A percentile compares a stretch with the other conserved stretches of the same genome.
phyloP scores from a whole-genome alignment of 2,888 invertebrate genomes.

The Plutella xylostella region DNA sequence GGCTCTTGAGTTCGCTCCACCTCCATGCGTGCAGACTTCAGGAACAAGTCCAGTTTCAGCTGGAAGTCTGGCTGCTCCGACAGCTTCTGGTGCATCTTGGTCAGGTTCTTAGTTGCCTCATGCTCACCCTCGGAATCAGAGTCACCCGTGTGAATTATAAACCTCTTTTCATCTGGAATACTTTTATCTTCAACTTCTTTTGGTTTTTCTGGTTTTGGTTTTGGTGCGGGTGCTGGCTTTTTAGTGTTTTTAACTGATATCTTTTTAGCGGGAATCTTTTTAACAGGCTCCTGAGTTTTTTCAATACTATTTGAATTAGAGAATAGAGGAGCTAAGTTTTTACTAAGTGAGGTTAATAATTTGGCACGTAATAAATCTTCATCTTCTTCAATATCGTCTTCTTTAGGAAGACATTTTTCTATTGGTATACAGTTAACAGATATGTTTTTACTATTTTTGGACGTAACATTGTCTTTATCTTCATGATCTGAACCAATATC shows the following conservation, averaged over 20 bases:
- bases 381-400: constrained; percentile 68
- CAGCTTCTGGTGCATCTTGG: constrained; percentile 61
- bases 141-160: constrained; percentile 53
- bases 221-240: not conserved
- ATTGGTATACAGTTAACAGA: constrained; percentile 11
- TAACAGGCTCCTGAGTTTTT: constrained; percentile 15
- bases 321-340: constrained; percentile 57
- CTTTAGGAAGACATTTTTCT: constrained; percentile 18
- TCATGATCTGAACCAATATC: constrained; percentile 59
- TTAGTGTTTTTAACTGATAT: constrained; percentile 17
- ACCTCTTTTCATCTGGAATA: constrained; percentile 42
- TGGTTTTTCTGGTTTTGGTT: not conserved
- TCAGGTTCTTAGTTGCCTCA: constrained; percentile 61
- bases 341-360: constrained; percentile 69
- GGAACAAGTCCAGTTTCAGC: constrained; percentile 50
- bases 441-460: constrained; percentile 21
- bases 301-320: constrained; percentile 30
- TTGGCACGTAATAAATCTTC: constrained; percentile 71
- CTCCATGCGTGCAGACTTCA: constrained; percentile 54
- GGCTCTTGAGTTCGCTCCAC: constrained; percentile 44
- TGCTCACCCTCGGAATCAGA: constrained; percentile 64
- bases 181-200: constrained; percentile 14
- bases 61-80: constrained; percentile 55
- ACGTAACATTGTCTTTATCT: constrained; percentile 34
- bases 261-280: no score